A percentile compares a stretch with the other conserved stretches of the same genome.
These are phyloP conservation scores for Loriculus beryllinus DNA, from an alignment of 2,797 vertebrate genomes.

Conservation along the genomic window DNA sequence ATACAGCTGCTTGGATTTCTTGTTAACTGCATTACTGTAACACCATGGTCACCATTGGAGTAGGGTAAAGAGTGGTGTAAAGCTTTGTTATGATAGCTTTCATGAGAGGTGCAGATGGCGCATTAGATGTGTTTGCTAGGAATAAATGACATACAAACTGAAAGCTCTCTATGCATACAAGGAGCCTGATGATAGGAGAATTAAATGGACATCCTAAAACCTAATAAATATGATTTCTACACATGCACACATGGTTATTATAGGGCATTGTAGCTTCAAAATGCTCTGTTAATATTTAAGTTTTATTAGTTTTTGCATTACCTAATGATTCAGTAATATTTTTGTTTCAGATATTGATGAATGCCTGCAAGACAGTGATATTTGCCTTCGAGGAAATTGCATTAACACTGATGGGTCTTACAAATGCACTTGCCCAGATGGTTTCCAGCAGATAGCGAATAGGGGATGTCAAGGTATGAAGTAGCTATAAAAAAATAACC, in stretches of 20 bases:
- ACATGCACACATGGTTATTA: background rate
- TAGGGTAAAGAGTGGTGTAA: background rate
- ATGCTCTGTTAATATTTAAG: background rate
- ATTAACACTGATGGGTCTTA: slow-evolving; percentile 90
- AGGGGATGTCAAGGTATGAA: slow-evolving; percentile 87
- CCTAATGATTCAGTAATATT: background rate
- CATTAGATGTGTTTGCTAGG: background rate
- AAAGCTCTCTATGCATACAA: background rate
- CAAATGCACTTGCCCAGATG: slow-evolving; percentile 85
- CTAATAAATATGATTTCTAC: background rate
- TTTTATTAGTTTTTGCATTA: background rate
- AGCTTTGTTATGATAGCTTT: background rate
- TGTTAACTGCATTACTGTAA: background rate
- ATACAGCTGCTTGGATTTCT: background rate
- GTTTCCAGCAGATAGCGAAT: slow-evolving; percentile 82
- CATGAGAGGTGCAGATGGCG: background rate
- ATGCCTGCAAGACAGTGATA: slow-evolving; percentile 78
- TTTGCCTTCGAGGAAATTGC: slow-evolving; percentile 85
- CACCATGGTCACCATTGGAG: background rate
- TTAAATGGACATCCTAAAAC: background rate
- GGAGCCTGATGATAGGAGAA: background rate
- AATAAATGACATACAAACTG: background rate
- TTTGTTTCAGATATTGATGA: slow-evolving; percentile 90
- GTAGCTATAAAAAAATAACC: background rate
- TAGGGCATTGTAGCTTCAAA: background rate